A percentile compares a stretch with the other conserved stretches of the same genome.
These are phyloP conservation scores for Odontamblyopus lacepedii DNA, from an alignment of 2,797 vertebrate species.

Conservation along the genomic window DNA sequence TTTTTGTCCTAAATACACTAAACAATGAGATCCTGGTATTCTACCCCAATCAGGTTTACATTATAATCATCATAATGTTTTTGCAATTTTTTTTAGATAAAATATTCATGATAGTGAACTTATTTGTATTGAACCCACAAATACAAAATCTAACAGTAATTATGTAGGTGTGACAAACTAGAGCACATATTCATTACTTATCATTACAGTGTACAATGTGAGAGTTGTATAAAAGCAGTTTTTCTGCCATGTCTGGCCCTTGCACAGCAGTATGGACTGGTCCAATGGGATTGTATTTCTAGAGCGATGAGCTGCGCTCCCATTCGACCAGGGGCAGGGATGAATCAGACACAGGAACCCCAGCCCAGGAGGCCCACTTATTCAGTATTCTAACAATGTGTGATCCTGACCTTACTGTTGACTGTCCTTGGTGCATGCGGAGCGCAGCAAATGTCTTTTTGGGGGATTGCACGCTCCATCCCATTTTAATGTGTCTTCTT, in stretches of 20 bases:
- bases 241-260: not conserved
- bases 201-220: not conserved
- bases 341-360: slow-evolving; percentile 55
- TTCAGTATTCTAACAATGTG: slow-evolving; percentile 72
- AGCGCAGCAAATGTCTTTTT: slow-evolving; percentile 72
- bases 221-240: not conserved
- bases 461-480: slow-evolving; percentile 68
- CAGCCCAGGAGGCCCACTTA: slow-evolving; percentile 53
- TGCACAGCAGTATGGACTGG: not conserved
- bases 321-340: slow-evolving; percentile 30
- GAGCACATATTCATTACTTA: not conserved
- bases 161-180: not conserved
- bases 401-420: slow-evolving; percentile 77
- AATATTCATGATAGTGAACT: not conserved
- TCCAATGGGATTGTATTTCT: slow-evolving; percentile 34
- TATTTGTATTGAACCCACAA: not conserved
- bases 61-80: not conserved
- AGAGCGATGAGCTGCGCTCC: slow-evolving; percentile 48
- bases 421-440: slow-evolving; percentile 76
- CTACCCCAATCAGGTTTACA: not conserved
- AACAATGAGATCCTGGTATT: not conserved
- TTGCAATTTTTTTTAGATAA: not conserved
- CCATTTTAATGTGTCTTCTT: slow-evolving; percentile 73
- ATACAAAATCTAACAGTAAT: not conserved
- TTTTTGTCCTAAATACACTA: not conserved